phyloP scores from a whole-genome alignment of 2,113 vertebrate species.

The Cephalopholis sonnerati region DNA sequence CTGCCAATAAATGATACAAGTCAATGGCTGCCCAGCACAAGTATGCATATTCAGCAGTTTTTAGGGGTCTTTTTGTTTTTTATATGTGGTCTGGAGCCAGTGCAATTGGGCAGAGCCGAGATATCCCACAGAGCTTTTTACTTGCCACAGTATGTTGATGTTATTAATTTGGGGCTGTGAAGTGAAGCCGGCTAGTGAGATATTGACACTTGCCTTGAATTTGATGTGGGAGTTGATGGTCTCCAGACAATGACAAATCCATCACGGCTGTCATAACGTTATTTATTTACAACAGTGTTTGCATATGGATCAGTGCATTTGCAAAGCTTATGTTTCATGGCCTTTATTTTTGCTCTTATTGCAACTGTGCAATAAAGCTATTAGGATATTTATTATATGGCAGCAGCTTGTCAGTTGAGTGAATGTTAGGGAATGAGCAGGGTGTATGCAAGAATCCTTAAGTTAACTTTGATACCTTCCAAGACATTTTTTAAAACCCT shows the following conservation, averaged over 20 bases:
- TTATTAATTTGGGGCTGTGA: conserved; percentile 36
- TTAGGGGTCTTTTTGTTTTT: neutral
- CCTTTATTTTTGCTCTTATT: neutral
- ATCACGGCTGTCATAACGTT: conserved; percentile 37
- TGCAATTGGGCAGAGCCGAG: conserved; percentile 1
- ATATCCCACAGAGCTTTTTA: conserved; percentile 35
- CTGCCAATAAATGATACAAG: neutral
- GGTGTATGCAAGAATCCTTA: neutral
- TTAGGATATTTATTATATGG: neutral
- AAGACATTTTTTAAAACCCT: no score
- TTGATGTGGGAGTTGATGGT: conserved; percentile 59
- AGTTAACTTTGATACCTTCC: no score
- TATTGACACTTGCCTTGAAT: conserved; percentile 48
- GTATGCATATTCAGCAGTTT: conserved; percentile 34
- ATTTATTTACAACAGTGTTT: conserved; percentile 40
- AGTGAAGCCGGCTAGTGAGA: conserved; percentile 13
- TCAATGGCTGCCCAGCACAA: neutral
- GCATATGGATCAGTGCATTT: conserved; percentile 34
- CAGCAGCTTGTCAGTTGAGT: neutral
- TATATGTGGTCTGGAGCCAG: neutral
- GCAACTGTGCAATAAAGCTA: neutral
- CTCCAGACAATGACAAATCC: conserved; percentile 52
- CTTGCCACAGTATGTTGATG: conserved; percentile 41
- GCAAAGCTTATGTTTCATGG: conserved; percentile 5
- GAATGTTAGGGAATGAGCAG: neutral